Evolutionary conservation across 2,888 invertebrate genomes (phyloP), one percentile per base, ranked within the genome.

Genomic region (Diarsia mendica): DNA sequence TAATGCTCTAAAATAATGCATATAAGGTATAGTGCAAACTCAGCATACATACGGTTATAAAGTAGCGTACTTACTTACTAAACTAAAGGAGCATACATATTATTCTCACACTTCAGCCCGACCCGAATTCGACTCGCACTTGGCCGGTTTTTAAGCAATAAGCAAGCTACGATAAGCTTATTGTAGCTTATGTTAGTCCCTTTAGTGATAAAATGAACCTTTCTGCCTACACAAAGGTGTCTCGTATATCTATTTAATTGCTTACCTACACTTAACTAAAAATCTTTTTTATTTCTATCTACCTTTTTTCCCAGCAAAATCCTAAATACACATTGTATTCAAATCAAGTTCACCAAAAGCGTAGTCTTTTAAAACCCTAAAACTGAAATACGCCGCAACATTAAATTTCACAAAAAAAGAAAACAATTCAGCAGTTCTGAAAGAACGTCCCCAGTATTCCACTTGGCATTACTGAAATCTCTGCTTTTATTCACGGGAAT

Each of bases 391-490:
- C 28, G 39, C 23, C 23, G 64, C 55, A 58, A 70, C 28, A 71
- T 68, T 67, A 60, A 82, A 85, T 77, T 75, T 67, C 39, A 5
- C 51, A 65, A 77, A 70, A 75, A 72, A 72, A 67, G 33, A 55
- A 61, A 64, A 71, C 51, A 55, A 55, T 67, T 75, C 75, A 78
- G 64, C 74, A 55, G 68, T 80, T 79, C 73, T 71, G 82, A 61
- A 79, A 78, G 84, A 77, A 79, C 77, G 72, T 72, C 67, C 72
- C 69, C 75, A 74, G 85, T 78, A 83, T 85, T 82, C 80, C 74
- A 78, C 85, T 82, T 85, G 76, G 82, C 77, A 79, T 85, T 81
- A 82, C 77, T 82, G 60, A 83, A 87, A 80, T 83, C 79, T 87
- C 75, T 68, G 75, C 79, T 76, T 88, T 85, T 83, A 86, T 87